These are phyloP conservation scores for Lepidochrysops patricia DNA, from an alignment of 2,888 invertebrate species.

Conservation along the genomic window DNA sequence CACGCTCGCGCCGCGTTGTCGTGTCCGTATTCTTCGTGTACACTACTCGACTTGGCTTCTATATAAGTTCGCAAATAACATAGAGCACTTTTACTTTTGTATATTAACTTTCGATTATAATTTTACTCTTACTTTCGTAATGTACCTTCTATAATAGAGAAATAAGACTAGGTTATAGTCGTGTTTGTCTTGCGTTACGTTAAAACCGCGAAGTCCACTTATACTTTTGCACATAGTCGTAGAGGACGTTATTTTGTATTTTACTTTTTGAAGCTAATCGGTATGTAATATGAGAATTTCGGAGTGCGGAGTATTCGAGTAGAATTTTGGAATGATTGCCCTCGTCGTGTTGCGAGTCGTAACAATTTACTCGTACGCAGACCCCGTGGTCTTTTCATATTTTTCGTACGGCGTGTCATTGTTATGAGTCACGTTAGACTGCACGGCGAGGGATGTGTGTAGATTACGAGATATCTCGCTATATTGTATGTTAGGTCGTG, in stretches of 20 bases:
- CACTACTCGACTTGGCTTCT: conserved; percentile 67
- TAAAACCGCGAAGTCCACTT: conserved; percentile 63
- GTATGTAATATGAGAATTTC: conserved; percentile 57
- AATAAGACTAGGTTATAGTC: conserved; percentile 65
- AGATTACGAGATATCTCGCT: conserved; percentile 50
- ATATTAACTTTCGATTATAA: conserved; percentile 53
- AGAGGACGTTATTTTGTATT: conserved; percentile 50
- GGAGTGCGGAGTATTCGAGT: conserved; percentile 51
- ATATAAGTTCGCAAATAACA: conserved; percentile 56
- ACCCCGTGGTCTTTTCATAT: conserved; percentile 19
- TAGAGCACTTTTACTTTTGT: conserved; percentile 48
- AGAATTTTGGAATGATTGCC: conserved; percentile 40
- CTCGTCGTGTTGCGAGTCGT: conserved; percentile 30
- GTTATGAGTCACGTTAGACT: conserved; percentile 17
- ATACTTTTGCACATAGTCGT: conserved; percentile 68
- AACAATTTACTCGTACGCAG: conserved; percentile 20
- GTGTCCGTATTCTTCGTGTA: conserved; percentile 59
- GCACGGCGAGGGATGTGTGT: conserved; percentile 35
- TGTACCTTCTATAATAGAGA: conserved; percentile 60
- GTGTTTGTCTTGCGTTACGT: conserved; percentile 58
- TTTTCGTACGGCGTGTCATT: conserved; percentile 24
- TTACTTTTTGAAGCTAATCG: conserved; percentile 63
- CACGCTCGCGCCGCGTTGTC: conserved; percentile 49
- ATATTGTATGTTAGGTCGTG: conserved; percentile 57
- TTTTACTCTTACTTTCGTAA: conserved; percentile 40